Evolutionary conservation across 2,113 vertebrate genomes (phyloP).

Genomic region (Etheostoma cragini): DNA sequence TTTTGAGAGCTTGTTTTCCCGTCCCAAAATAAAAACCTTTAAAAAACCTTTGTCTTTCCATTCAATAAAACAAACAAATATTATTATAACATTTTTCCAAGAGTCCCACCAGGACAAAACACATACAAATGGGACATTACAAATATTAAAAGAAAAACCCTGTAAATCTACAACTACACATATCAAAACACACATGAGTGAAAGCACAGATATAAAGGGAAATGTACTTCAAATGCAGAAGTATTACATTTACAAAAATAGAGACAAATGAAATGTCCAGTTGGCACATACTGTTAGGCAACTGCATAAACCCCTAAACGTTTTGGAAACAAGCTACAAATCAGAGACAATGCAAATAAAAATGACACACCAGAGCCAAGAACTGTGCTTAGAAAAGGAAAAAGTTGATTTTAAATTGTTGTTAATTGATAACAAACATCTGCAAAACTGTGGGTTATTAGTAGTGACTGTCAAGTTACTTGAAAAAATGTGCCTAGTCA

Average conservation of each 20-base stretch:
- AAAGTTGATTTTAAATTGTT: background rate
- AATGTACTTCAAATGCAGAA: background rate
- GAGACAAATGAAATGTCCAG: background rate
- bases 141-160: background rate
- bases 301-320: background rate
- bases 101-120: constrained; percentile 7
- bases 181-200: background rate
- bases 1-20: background rate
- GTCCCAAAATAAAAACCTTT: background rate
- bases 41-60: background rate
- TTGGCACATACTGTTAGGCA: background rate
- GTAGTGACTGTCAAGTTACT: background rate
- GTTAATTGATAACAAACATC: background rate
- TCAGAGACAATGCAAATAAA: background rate
- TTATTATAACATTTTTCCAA: background rate
- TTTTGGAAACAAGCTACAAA: background rate
- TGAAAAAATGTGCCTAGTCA: too few relatives aligned
- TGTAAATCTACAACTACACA: background rate
- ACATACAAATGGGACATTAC: constrained; percentile 1
- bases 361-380: background rate
- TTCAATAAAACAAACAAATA: background rate
- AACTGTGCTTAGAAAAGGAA: background rate
- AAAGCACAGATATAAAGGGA: background rate
- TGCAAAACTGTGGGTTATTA: background rate
- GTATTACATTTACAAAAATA: background rate